Conservation (phyloP, 2,113 vertebrate genomes). For the Quiscalus mexicanus region DNA sequence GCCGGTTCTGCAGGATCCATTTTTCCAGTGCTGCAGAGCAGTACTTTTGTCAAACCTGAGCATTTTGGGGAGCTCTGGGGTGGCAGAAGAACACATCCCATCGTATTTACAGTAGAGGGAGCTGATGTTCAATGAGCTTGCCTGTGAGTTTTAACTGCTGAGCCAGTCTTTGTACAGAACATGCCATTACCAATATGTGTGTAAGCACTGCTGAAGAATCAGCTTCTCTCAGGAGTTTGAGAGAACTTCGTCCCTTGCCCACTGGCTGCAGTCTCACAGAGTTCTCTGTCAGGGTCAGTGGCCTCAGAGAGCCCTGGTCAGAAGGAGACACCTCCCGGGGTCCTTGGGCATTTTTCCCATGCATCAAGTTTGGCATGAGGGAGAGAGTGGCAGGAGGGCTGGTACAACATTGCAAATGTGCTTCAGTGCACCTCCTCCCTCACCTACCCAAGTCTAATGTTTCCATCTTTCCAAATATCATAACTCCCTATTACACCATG, state of each 20-base stretch:
- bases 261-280: background rate
- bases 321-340: background rate
- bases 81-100: background rate
- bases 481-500: background rate
- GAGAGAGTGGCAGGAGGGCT: background rate
- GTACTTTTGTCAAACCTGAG: background rate
- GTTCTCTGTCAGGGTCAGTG: background rate
- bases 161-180: background rate
- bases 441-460: background rate
- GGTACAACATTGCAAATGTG: background rate
- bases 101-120: slow-evolving; percentile 36
- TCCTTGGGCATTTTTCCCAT: background rate
- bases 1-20: background rate
- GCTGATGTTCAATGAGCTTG: background rate
- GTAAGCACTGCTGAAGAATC: background rate
- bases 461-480: background rate
- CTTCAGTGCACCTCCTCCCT: background rate
- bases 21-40: slow-evolving; percentile 44
- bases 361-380: background rate
- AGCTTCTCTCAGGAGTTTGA: background rate
- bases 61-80: background rate
- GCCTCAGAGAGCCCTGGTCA: background rate
- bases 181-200: background rate
- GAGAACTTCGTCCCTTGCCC: background rate
- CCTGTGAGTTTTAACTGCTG: background rate